Percentiles rank a stretch among this genome's conserved stretches.
phyloP scores from a whole-genome alignment of 92 coral and sea anemone species.

The Hydrozoanthus gracilis region DNA sequence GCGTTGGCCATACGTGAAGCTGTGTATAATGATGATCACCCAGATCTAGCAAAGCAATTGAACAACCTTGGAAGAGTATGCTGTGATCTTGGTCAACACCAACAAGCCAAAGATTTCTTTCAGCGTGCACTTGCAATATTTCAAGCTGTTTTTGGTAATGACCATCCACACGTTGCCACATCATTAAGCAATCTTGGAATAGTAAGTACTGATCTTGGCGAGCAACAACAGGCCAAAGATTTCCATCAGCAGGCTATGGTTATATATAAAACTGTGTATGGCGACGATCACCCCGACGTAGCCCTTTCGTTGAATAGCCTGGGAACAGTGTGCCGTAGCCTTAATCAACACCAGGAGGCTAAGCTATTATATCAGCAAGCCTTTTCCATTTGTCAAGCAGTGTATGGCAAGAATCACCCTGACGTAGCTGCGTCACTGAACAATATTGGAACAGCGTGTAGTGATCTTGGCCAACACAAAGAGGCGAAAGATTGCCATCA shows the following conservation, averaged over 20 bases:
- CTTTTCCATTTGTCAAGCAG: background rate
- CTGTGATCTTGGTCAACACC: conserved; percentile 10
- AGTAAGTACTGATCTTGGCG: too few relatives aligned
- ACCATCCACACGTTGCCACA: too few relatives aligned
- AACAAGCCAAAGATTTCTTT: background rate
- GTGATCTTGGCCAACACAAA: background rate
- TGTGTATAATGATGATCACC: background rate
- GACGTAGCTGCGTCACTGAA: too few relatives aligned
- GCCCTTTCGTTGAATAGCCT: background rate
- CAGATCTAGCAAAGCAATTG: background rate
- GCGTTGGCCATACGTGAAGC: background rate
- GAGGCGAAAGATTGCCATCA: background rate
- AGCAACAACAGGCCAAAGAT: too few relatives aligned
- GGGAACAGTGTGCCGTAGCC: conserved; percentile 1
- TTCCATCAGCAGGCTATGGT: too few relatives aligned
- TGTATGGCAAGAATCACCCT: too few relatives aligned
- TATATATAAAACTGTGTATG: too few relatives aligned
- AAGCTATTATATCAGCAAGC: background rate
- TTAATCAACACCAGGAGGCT: background rate
- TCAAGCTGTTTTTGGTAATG: too few relatives aligned
- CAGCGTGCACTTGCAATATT: background rate
- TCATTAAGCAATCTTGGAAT: too few relatives aligned
- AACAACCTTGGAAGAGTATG: background rate
- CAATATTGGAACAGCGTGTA: too few relatives aligned
- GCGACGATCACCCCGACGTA: too few relatives aligned